Base-by-base conservation (phyloP, 2,113 vertebrate species). In the Pristiophorus japonicus region DNA sequence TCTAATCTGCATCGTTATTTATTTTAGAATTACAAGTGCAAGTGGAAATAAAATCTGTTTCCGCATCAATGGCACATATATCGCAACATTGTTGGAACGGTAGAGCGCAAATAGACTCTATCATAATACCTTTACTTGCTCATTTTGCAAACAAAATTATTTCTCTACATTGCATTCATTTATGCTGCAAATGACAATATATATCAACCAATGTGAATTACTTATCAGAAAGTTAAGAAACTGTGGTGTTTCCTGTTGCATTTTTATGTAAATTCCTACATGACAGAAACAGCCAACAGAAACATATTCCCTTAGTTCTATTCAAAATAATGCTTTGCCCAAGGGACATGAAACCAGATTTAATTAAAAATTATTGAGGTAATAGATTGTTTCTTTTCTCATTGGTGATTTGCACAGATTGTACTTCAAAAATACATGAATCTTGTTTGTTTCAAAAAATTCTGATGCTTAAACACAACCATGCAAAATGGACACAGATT, bases 231-330 rank as follows among this genome's bases (percentile, higher is more conserved):
- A 34, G 14, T 62, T 59, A 55, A 62, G 11, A 90, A 90, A 62
- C 47, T 16, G 42, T 88, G 87, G 47, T 59, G 10, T 59, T 90
- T 51, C 14, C 30, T n/a, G 47, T 55, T 90, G 55, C 47, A 59
- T 30, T 94, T 65, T 67, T 8, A 67, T 94, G 91, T 45, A 67
- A 10, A 24, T 42, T 94, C 20, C 38, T 93, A 47, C 22, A 94
- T 67, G 45, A 70, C 38, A 38, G 93, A 51, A 73, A 45, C 4
- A 67, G 38, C 11, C 42, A 66, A n/a, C 66, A 63, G n/a, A n/a
- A n/a, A n/a, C n/a, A 94, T 27, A 70, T 70, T 94, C 87, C 66
- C 59, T 90, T 90, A 34, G 5, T 59, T n/a, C 87, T 90, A 45
- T 81, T 45, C 87, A 73, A 24, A 51, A 16, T 51, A 12, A 47